Percentiles rank a stretch among this genome's conserved stretches.
phyloP scores from a whole-genome alignment of 2,797 vertebrate species.

The Labeo calbasu region DNA sequence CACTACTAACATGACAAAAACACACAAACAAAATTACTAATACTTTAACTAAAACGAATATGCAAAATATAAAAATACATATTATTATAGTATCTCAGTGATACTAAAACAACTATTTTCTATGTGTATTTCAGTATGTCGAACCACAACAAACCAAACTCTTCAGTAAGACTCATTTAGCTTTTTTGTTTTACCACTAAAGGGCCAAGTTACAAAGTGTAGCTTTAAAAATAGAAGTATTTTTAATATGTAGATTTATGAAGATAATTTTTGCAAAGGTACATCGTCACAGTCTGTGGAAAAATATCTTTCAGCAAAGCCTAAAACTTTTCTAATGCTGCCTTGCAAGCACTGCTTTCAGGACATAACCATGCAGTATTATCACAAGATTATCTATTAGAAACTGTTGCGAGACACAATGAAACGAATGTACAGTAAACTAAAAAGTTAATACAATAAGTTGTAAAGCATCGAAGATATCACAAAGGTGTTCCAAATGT shows the following conservation, averaged over 20 bases:
- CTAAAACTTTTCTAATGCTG: conserved; percentile 8
- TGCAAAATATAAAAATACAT: background rate
- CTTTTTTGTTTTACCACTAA: background rate
- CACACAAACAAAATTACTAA: no score
- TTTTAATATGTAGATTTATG: background rate
- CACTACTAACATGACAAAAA: no score
- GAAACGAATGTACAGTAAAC: background rate
- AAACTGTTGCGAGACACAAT: conserved; percentile 1
- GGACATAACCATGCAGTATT: background rate
- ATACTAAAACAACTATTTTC: background rate
- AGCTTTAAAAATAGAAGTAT: background rate
- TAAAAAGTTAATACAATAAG: background rate
- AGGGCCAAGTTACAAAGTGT: background rate
- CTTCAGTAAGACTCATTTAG: background rate
- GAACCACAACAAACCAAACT: background rate
- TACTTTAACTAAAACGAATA: background rate
- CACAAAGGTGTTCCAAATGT: background rate
- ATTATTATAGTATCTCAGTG: background rate
- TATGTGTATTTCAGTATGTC: background rate
- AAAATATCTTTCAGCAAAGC: background rate
- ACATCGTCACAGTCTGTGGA: background rate
- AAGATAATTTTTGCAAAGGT: background rate
- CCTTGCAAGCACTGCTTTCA: conserved; percentile 26
- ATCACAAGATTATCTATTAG: background rate
- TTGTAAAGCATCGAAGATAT: background rate